phyloP scores from a whole-genome alignment of 2,113 vertebrate species.

The Pelmatolapia mariae region DNA sequence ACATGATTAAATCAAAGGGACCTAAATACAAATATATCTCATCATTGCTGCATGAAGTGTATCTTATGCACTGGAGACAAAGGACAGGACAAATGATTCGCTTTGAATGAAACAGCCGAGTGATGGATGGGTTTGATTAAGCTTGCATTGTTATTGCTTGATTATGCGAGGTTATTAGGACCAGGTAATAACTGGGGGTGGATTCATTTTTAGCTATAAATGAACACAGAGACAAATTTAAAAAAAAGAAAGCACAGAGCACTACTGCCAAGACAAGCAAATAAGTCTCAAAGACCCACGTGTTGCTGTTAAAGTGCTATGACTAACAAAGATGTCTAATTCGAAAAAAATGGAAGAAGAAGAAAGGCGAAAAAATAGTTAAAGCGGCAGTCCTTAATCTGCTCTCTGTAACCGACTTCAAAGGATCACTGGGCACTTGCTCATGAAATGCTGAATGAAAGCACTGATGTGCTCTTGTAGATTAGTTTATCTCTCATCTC shows the following conservation, averaged over 20 bases:
- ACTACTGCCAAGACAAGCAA: neutral
- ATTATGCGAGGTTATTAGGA: neutral
- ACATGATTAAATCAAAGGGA: neutral
- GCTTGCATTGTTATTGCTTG: constrained; percentile 22
- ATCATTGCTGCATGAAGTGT: neutral
- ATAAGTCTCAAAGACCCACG: neutral
- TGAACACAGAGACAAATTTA: neutral
- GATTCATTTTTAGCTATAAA: neutral
- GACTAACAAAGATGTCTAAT: neutral
- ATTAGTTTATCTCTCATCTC: neutral
- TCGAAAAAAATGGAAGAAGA: neutral
- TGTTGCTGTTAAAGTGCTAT: neutral
- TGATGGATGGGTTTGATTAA: constrained; percentile 3
- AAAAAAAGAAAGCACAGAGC: neutral
- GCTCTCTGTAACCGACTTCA: neutral
- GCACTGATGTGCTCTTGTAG: neutral
- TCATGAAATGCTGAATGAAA: neutral
- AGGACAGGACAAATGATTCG: neutral
- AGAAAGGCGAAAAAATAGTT: neutral
- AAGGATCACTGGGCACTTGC: neutral
- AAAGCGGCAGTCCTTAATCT: neutral
- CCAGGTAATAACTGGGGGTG: neutral
- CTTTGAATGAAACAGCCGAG: neutral
- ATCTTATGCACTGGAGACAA: neutral
- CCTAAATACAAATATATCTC: neutral